A percentile compares a stretch with the other conserved stretches of the same genome.
Evolutionary conservation across 2,888 invertebrate genomes (phyloP).

Genomic region (Ophion costatus): DNA sequence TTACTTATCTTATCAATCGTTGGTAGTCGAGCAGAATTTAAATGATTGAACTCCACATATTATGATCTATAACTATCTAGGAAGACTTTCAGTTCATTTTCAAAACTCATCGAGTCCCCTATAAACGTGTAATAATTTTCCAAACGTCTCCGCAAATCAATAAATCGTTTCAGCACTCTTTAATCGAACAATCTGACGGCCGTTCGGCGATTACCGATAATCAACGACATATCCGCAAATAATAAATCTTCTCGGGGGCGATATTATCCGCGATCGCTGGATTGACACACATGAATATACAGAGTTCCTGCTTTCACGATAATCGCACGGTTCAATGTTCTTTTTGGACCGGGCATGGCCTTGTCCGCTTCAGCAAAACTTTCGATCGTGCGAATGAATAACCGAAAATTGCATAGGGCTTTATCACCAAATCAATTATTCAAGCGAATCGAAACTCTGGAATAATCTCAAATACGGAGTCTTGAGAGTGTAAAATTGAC

Average conservation of each 20-base stretch:
- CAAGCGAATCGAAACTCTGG: no score
- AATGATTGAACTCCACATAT: no score
- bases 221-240: slow-evolving; percentile 9
- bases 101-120: not conserved
- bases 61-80: not conserved
- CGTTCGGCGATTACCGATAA: not conserved
- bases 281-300: not conserved
- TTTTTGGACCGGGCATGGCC: not conserved
- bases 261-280: not conserved
- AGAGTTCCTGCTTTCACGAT: not conserved
- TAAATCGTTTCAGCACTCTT: slow-evolving; percentile 11
- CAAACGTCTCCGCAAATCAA: not conserved
- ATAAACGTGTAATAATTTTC: not conserved
- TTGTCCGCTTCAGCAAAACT: not conserved
- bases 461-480: no score
- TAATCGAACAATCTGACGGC: not conserved
- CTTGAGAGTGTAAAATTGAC: no score
- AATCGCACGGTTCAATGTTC: not conserved
- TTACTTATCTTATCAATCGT: no score
- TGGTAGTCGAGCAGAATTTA: no score
- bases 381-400: not conserved
- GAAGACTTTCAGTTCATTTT: not conserved
- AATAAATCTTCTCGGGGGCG: slow-evolving; percentile 8
- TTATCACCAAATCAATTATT: no score
- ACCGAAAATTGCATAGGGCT: not conserved